Conservation (phyloP, 2,113 vertebrate species). For the Grammomys surdaster region DNA sequence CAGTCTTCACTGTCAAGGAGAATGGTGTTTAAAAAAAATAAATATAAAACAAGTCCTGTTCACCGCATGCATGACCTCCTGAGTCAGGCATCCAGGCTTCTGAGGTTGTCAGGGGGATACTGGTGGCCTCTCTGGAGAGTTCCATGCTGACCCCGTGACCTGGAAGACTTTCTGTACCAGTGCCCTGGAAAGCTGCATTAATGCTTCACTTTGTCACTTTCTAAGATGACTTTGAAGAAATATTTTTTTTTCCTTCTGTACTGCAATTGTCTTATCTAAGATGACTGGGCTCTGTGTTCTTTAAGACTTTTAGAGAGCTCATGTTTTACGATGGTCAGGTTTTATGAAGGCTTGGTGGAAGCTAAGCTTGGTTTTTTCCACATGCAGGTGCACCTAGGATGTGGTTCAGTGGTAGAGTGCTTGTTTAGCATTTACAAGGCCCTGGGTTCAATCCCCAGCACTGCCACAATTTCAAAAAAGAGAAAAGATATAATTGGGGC, state of each 20-base stretch:
- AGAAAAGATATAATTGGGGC: conserved; percentile 6
- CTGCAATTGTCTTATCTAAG: neutral
- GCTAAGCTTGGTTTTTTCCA: neutral
- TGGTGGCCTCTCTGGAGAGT: neutral
- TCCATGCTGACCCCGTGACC: neutral
- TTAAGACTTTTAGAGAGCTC: neutral
- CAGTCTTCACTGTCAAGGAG: neutral
- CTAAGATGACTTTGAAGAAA: neutral
- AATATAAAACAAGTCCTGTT: neutral
- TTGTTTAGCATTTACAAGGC: neutral
- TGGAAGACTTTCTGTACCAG: neutral
- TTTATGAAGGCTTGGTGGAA: neutral
- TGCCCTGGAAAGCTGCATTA: neutral
- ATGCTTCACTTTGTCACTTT: neutral
- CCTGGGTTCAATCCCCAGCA: too few species aligned
- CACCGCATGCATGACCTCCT: neutral
- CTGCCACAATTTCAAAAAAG: neutral
- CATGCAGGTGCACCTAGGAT: neutral
- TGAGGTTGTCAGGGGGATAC: neutral
- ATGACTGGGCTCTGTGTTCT: neutral
- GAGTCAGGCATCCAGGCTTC: neutral
- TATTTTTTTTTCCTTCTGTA: neutral
- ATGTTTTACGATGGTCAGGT: neutral
- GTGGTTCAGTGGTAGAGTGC: neutral
- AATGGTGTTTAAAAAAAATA: neutral